Evolutionary conservation across 2,113 vertebrate genomes (phyloP), one percentile per base, ranked within the genome.

Genomic region (Synodontis membranacea): DNA sequence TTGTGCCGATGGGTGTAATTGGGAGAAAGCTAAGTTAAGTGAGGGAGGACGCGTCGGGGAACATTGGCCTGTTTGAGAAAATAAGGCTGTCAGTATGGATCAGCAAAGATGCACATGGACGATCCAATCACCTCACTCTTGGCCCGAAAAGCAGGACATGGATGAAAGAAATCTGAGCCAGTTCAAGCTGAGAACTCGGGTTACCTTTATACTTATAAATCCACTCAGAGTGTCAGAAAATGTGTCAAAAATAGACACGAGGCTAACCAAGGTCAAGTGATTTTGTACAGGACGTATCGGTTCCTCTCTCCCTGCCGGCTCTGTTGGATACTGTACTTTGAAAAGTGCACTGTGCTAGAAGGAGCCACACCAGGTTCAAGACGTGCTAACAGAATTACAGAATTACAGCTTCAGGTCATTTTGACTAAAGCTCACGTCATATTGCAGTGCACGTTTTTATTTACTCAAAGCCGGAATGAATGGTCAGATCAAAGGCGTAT

Each of bases 1-100:
- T 92, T 86, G 89, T 91, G 89, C 90, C 91, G 89, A 91, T 93
- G 82, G 91, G 72, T 86, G 80, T 91, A 93, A 90, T 92, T 89
- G 92, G 88, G 91, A 89, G 88, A 88, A 89, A 89, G 90, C 88
- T 82, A 92, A 93, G 91, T 87, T 66, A 84, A 88, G 37, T 48
- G 48, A 48, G 39, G 28, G 28, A 80, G 39, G 64, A 66, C 48
- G 80, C 42, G 34, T 87, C 76, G 19, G 80, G 60, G 90, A 86
- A 90, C 91, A 91, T 88, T 87, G 84, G 60, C 80, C 81, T 89
- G 89, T 91, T 91, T 90, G 84, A 86, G 91, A 91, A 92, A 92
- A 93, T 90, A 90, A 87, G 87, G 78, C 89, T 91, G 93, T 92
- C 92, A 91, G 81, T 80, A 79, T 82, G 39, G 90, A 87, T 92